Evolutionary conservation across 2,888 invertebrate genomes (phyloP), one percentile per base, ranked within the genome.

Genomic region (Amblyjoppa fuscipennis): DNA sequence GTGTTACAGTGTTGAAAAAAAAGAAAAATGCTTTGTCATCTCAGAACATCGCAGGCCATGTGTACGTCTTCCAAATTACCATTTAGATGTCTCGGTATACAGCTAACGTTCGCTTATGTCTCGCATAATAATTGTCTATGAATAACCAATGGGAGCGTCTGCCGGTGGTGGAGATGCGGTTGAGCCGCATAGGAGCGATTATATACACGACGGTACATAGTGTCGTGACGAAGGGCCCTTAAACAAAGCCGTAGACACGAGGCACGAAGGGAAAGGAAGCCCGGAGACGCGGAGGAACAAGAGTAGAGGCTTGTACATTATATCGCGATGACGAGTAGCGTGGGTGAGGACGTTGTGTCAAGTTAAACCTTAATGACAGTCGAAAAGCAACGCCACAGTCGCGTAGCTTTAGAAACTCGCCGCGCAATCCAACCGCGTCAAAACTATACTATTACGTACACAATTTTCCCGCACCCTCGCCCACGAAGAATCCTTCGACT

Each of bases 71-170:
- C 64, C 34, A 51, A 66, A 89, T 89, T 88, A 89, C 85, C 87
- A 89, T 89, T 88, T 89, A 89, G 86, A 89, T 85, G 83, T 84
- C 77, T 74, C 77, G 74, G 56, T 69, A 31, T 20, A 74, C 41
- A 68, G 56, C n/a, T 31, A 68, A 66, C 70, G 53, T 56, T 75
- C 81, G 79, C 41, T 77, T 74, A 69, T 41, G 78, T 53, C 73
- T 45, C 77, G 74, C 38, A 75, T 81, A 85, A 85, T 86, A 87
- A 88, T 87, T 87, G 87, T 88, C 86, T 86, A 88, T 87, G 88
- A 88, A 87, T 87, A 87, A 84, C 71, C 74, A 87, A 87, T 87
- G 86, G 56, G 78, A 56, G 73, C 73, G 81, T 84, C 75, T 66
- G 75, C 41, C 56, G 13, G 45, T 41, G 64, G 7, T 80, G 20